These are phyloP conservation scores for Aphidius colemani DNA, from an alignment of 2,888 invertebrate genomes.

Conservation along the genomic window DNA sequence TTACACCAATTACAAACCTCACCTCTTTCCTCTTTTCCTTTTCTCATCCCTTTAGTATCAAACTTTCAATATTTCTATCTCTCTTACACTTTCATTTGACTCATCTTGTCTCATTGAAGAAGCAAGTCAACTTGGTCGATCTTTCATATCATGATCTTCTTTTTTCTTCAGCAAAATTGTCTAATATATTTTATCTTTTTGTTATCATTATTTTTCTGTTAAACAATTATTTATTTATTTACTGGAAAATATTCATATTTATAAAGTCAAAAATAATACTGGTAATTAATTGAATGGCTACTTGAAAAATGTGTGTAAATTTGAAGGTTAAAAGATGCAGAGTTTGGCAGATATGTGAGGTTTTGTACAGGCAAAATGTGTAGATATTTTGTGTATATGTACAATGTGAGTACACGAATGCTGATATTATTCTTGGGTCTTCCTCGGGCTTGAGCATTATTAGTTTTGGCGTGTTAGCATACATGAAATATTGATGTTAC, in stretches of 20 bases:
- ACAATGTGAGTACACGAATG: constrained; percentile 32
- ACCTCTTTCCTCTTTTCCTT: constrained; percentile 39
- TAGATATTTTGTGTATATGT: constrained; percentile 17
- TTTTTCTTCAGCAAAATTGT: too few species aligned
- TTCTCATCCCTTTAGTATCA: constrained; percentile 15
- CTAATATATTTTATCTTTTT: too few species aligned
- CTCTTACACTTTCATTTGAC: constrained; percentile 27
- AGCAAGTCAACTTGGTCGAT: too few species aligned
- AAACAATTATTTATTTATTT: too few species aligned
- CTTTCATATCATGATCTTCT: too few species aligned
- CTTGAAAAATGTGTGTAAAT: constrained; percentile 1
- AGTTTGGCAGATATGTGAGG: background rate
- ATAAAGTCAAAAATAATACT: too few species aligned
- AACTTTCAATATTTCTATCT: constrained; percentile 26
- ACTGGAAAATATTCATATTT: too few species aligned
- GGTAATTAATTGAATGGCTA: too few species aligned
- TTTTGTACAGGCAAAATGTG: constrained; percentile 5
- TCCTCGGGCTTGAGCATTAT: constrained; percentile 56
- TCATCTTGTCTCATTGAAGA: too few species aligned
- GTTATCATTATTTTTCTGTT: too few species aligned
- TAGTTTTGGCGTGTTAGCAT: constrained; percentile 61
- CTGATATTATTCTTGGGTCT: constrained; percentile 60
- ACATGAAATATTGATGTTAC: constrained; percentile 61
- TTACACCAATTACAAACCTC: constrained; percentile 60
- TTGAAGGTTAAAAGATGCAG: constrained; percentile 12